Evolutionary conservation across 2,797 vertebrate genomes (phyloP).

Genomic region (Tarsius wallacei): DNA sequence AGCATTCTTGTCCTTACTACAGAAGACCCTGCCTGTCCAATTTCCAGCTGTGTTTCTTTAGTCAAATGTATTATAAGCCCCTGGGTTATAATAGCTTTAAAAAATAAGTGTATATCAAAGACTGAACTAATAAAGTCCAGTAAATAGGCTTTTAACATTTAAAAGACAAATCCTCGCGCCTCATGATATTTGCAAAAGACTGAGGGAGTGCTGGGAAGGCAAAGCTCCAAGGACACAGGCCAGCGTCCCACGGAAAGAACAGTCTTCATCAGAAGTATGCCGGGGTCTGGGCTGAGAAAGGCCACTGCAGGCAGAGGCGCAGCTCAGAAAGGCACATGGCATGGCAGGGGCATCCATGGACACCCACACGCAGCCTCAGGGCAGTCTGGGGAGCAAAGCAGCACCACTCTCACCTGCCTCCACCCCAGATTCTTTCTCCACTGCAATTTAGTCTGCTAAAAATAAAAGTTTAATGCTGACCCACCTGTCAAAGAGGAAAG

Average conservation of each 20-base stretch:
- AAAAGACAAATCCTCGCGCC: slow-evolving; percentile 6
- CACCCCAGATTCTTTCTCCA: slow-evolving; percentile 32
- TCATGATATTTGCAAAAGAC: neutral
- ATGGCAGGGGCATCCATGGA: neutral
- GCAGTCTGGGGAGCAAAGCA: neutral
- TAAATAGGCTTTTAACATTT: neutral
- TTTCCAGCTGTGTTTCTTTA: slow-evolving; percentile 1
- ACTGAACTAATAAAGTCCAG: slow-evolving; percentile 37
- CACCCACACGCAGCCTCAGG: neutral
- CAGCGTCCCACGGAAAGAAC: neutral
- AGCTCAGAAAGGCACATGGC: neutral
- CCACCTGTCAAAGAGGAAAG: slow-evolving; percentile 54
- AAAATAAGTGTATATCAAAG: neutral
- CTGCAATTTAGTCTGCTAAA: slow-evolving; percentile 37
- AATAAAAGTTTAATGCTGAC: slow-evolving; percentile 19
- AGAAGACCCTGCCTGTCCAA: neutral
- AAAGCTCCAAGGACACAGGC: neutral
- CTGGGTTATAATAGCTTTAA: slow-evolving; percentile 23
- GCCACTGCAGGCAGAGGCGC: neutral
- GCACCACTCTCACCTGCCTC: neutral
- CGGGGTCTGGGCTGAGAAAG: neutral
- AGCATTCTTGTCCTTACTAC: slow-evolving; percentile 13
- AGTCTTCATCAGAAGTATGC: neutral
- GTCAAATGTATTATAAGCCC: slow-evolving; percentile 23
- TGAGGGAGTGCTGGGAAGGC: neutral